These are phyloP conservation scores for Tringa solitaria DNA, from an alignment of 2,113 vertebrate species.

Conservation along the genomic window DNA sequence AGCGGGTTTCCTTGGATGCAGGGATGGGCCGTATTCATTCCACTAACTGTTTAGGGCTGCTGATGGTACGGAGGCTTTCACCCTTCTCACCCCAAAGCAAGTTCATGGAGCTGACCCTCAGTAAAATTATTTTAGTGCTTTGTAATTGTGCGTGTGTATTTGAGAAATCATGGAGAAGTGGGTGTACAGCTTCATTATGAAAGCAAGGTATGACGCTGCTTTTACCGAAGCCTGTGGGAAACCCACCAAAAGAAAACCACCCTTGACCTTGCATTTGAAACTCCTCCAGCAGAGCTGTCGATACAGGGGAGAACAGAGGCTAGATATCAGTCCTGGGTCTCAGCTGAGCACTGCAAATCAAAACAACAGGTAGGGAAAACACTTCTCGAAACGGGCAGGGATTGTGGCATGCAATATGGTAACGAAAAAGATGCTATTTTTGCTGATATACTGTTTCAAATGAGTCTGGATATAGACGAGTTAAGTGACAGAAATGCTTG, in stretches of 20 bases:
- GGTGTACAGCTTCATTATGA: not conserved
- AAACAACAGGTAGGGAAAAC: not conserved
- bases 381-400: not conserved
- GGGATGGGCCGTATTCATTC: not conserved
- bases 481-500: not conserved
- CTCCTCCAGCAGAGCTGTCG: not conserved
- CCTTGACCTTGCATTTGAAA: not conserved
- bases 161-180: not conserved
- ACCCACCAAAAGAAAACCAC: not conserved
- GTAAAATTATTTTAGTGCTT: not conserved
- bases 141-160: not conserved
- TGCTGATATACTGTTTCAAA: not conserved
- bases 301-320: not conserved
- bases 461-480: not conserved
- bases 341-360: not conserved
- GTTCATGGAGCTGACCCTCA: not conserved
- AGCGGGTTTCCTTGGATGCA: not conserved
- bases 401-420: rapidly evolving
- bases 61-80: not conserved
- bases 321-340: not conserved
- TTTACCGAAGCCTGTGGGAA: not conserved
- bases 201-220: not conserved
- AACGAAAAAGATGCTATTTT: not conserved
- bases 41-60: not conserved
- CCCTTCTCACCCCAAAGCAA: not conserved